Conservation (phyloP, 2,797 vertebrate genomes). For the Labeo calbasu region DNA sequence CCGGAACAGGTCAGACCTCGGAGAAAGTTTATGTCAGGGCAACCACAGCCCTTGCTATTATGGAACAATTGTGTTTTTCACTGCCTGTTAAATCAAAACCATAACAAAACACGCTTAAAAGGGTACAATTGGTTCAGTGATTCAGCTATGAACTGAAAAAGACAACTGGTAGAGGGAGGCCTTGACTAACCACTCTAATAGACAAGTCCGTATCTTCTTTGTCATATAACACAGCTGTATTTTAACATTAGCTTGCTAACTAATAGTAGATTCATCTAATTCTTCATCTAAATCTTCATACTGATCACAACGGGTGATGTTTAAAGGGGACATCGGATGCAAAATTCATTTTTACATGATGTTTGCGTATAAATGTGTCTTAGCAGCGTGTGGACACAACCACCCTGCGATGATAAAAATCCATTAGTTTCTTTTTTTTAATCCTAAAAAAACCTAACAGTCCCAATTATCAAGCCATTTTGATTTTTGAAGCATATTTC, state of each 20-base stretch:
- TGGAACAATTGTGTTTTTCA: constrained; percentile 2
- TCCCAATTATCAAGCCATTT: no score
- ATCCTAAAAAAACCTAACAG: no score
- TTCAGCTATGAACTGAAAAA: neutral
- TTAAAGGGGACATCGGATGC: neutral
- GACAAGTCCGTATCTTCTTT: constrained; percentile 6
- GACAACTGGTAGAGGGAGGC: constrained; percentile 60
- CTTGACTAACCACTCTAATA: constrained; percentile 49
- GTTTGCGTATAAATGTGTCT: no score
- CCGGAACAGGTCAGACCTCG: constrained; percentile 15
- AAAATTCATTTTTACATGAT: no score
- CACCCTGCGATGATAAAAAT: no score
- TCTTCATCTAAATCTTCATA: neutral
- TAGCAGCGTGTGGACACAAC: no score
- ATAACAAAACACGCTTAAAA: neutral
- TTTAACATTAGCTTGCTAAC: constrained; percentile 24
- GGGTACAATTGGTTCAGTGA: neutral
- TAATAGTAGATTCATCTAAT: constrained; percentile 24
- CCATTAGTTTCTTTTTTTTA: no score
- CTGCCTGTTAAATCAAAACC: neutral
- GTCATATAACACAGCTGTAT: constrained; percentile 24
- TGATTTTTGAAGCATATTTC: no score
- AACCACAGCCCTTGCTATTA: neutral
- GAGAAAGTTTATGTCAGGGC: constrained; percentile 9
- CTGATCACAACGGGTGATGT: constrained; percentile 49